phyloP scores from a whole-genome alignment of 2,797 vertebrate species.

The Thripadectes ignobilis region DNA sequence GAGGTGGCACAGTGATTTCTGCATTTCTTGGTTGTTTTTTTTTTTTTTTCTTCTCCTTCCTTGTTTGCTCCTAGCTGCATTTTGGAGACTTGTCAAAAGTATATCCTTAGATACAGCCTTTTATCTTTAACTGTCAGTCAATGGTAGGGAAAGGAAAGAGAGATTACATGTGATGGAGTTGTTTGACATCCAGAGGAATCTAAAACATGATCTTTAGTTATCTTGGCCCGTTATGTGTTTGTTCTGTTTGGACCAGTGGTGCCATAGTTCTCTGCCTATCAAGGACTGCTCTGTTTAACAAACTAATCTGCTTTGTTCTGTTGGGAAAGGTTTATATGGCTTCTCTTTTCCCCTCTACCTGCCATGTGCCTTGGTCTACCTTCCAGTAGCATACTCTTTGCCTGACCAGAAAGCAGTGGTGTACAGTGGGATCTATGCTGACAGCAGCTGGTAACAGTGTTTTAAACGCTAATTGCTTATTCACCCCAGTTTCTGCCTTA shows the following conservation, averaged over 20 bases:
- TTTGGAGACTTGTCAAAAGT: background rate
- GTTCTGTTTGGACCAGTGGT: background rate
- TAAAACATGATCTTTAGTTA: background rate
- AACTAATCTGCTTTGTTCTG: background rate
- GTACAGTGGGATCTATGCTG: background rate
- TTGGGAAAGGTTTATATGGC: background rate
- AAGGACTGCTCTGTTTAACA: background rate
- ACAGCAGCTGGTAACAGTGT: background rate
- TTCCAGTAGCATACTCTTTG: background rate
- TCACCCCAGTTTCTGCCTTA: background rate
- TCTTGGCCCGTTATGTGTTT: background rate
- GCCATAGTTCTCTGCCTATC: background rate
- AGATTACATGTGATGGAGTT: background rate
- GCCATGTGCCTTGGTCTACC: background rate
- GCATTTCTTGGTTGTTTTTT: background rate
- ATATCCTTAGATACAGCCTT: background rate
- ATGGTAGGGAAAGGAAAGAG: background rate
- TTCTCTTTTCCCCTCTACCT: background rate
- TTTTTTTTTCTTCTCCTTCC: background rate
- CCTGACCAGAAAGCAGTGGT: background rate
- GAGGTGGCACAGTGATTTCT: background rate
- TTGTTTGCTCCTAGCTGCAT: background rate
- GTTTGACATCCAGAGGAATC: background rate
- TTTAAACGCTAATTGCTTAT: background rate
- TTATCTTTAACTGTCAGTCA: slow-evolving; percentile 26